Conservation (phyloP, 2,797 vertebrate genomes). For the Dicrostonyx torquatus region DNA sequence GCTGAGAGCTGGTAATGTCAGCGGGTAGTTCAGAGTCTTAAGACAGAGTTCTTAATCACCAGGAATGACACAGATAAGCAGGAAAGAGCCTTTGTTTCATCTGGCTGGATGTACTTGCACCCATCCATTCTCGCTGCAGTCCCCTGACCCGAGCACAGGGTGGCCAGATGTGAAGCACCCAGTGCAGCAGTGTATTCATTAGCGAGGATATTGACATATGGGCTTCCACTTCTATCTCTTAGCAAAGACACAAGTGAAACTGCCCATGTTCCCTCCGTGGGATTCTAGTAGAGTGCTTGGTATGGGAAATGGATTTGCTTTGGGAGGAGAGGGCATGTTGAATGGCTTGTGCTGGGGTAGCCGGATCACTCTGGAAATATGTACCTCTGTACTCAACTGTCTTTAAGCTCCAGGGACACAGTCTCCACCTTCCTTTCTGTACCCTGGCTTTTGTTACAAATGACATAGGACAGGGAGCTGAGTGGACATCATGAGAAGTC, state of each 20-base stretch:
- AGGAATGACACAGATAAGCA: slow-evolving; percentile 12
- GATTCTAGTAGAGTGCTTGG: neutral
- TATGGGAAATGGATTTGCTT: neutral
- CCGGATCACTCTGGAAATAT: neutral
- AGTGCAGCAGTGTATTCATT: neutral
- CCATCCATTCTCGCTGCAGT: neutral
- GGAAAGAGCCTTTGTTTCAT: slow-evolving; percentile 23
- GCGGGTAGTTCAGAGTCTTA: neutral
- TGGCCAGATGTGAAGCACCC: neutral
- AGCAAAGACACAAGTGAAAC: neutral
- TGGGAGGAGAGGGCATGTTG: neutral
- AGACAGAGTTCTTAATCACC: slow-evolving; percentile 4
- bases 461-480: neutral
- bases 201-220: neutral
- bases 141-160: neutral
- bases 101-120: too few relatives aligned
- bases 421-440: neutral
- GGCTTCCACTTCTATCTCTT: neutral
- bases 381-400: neutral
- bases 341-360: neutral
- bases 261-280: neutral
- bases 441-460: neutral
- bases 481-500: neutral
- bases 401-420: neutral
- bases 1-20: neutral